Percentiles rank a stretch among this genome's conserved stretches.
phyloP scores from a whole-genome alignment of 2,888 invertebrate species.

The Alcis repandata region DNA sequence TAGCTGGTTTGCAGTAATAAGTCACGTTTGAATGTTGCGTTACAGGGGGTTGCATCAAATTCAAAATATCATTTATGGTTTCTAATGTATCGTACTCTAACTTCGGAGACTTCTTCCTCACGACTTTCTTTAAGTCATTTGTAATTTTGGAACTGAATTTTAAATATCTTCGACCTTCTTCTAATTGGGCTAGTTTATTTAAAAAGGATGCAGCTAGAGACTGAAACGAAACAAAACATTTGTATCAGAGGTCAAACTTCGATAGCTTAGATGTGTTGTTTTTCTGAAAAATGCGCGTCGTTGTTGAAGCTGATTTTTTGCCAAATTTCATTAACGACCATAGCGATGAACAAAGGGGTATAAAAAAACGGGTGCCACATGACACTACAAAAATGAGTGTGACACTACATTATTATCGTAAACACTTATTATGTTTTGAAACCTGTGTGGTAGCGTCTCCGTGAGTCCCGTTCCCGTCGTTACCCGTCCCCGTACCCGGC shows the following conservation, averaged over 20 bases:
- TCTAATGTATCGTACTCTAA: constrained; percentile 63
- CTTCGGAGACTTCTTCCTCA: constrained; percentile 62
- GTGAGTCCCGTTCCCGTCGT: constrained; percentile 56
- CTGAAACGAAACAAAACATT: constrained; percentile 53
- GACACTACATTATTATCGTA: neutral
- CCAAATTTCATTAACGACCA: no score
- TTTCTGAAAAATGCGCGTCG: no score
- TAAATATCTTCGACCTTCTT: constrained; percentile 76
- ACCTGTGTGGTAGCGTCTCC: constrained; percentile 69
- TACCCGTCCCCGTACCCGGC: constrained; percentile 74
- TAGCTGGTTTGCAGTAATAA: constrained; percentile 64
- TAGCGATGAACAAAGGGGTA: no score
- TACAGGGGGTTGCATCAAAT: constrained; percentile 63
- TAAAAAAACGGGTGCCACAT: neutral
- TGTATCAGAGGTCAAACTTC: neutral
- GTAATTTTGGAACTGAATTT: constrained; percentile 74
- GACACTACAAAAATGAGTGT: neutral
- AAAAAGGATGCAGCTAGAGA: constrained; percentile 65
- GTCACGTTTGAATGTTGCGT: constrained; percentile 56
- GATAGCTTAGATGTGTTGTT: no score
- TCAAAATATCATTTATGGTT: constrained; percentile 61
- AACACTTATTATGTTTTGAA: neutral
- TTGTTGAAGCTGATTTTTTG: no score
- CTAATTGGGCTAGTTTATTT: constrained; percentile 66
- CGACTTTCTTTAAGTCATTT: constrained; percentile 70